Evolutionary conservation across 2,888 invertebrate genomes (phyloP), one percentile per base, ranked within the genome.

Genomic region (Pyrrhosoma nymphula): DNA sequence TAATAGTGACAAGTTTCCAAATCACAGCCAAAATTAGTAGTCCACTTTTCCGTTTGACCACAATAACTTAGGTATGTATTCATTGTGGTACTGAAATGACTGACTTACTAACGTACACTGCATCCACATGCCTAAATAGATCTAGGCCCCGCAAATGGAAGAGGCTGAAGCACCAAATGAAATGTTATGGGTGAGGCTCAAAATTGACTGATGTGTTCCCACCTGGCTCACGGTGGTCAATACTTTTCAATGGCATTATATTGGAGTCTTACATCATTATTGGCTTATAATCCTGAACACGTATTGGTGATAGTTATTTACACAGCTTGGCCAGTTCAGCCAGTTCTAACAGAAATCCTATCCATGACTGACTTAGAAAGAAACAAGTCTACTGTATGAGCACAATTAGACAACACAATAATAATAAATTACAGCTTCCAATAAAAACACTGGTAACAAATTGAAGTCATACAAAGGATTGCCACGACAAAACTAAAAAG

Each of bases 131-230:
- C 93, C 93, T 47, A 93, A 69, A 93, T 69, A 75, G 69, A 93
- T 63, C 90, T 91, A 91, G 60, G 63, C 93, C 69, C 93, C 69
- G 47, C 69, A 69, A 69, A 93, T 69, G 69, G 63, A 47, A 93
- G 93, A 93, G 93, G 69, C 55, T n/a, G 23, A 93, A 93, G 93
- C 93, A 93, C 93, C 93, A 93, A 93, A 93, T 93, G 93, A 93
- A 93, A 93, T 93, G 93, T 63, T 93, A 55, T 93, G 93, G 93
- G 93, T 93, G 93, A 93, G 93, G 93, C 93, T 93, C 69, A 93
- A 75, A 60, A 93, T 93, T 93, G 93, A 93, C 93, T 93, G 39
- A 47, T 23, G 26, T 69, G 93, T 0, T 35, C 82, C 93, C 93
- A 93, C 93, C 69, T 93, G 63, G 69, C 93, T 69, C 35, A 12